Base-by-base conservation (phyloP, 1,140 invertebrate genomes). In the Drosophila teissieri region DNA sequence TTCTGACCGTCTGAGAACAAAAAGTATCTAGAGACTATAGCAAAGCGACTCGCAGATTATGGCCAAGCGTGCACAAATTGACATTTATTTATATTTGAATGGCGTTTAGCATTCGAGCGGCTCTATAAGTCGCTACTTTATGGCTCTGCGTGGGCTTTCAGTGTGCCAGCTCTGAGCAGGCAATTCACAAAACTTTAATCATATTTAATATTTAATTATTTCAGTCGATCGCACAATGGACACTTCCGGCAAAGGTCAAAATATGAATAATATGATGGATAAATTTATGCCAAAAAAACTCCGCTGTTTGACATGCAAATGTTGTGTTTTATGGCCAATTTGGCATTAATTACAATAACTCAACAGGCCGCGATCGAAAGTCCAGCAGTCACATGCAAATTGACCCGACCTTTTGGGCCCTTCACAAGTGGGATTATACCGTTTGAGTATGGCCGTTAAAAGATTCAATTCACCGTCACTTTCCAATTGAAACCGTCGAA, bases 241-340 rank as follows among this genome's bases (percentile, higher is more conserved):
- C 74, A 88, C 83, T 86, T 86, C 82, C 82, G 82, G 75, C 74
- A 73, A 63, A 67, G 53, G 61, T 37, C 72, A 45, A 72, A 60
- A 37, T 61, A 73, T 73, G 58, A 61, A 78, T 73, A 78, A 60
- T 65, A 62, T 45, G 58, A 37, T 57, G n/a, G 49, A 70, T 64
- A 73, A 89, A 78, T 88, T 79, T 70, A 56, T 69, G 73, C 39
- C 42, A 46, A 67, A 44, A 44, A 68, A 83, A 76, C 75, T 69
- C 46, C 34, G 40, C 84, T 89, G 73, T 62, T 90, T 90, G 86
- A 83, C 76, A 90, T 90, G 86, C 82, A 90, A 90, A 90, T 90
- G 86, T 90, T 82, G 88, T 86, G 82, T 90, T 90, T 90, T 90
- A 90, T 86, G 54, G 79, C 82, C 88, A 90, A 90, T 90, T 90